Percentiles rank a stretch among this genome's conserved stretches.
phyloP scores from a whole-genome alignment of 2,797 vertebrate species.

The Paratrypauchen microcephalus region DNA sequence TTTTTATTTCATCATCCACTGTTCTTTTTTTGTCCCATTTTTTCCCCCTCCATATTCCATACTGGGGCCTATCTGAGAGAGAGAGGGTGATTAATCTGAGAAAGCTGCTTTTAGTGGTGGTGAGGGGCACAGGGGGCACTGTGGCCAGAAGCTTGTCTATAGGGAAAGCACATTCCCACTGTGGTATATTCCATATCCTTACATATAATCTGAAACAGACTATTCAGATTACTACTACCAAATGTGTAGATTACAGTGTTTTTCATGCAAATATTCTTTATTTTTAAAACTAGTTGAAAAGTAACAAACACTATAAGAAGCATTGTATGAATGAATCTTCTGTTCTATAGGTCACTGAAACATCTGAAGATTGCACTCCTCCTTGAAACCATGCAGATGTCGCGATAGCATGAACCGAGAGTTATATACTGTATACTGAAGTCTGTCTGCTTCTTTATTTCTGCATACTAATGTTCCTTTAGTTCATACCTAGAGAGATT shows the following conservation, averaged over 20 bases:
- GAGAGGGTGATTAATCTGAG: conserved; percentile 70
- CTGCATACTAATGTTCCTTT: conserved; percentile 12
- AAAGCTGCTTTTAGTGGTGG: conserved; percentile 75
- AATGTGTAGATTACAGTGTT: background rate
- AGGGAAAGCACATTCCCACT: conserved; percentile 16
- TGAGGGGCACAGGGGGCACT: conserved; percentile 24
- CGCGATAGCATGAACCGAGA: background rate
- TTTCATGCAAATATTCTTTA: background rate
- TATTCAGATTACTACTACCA: conserved; percentile 65
- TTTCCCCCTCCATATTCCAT: conserved; percentile 33
- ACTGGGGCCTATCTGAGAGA: conserved; percentile 49
- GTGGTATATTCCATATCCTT: conserved; percentile 35
- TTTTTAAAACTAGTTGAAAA: too few species aligned
- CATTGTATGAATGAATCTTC: background rate
- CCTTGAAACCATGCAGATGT: background rate
- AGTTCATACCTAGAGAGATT: conserved; percentile 15
- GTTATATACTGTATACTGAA: background rate
- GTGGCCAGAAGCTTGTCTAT: conserved; percentile 1
- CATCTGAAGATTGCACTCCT: background rate
- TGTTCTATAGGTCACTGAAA: too few species aligned
- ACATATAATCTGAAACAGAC: conserved; percentile 48
- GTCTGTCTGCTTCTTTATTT: background rate
- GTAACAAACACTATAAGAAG: too few species aligned
- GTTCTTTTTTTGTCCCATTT: conserved; percentile 44
- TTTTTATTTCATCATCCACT: conserved; percentile 36